These are phyloP conservation scores for Cheilosia soror DNA, from an alignment of 2,888 invertebrate species.

Conservation along the genomic window DNA sequence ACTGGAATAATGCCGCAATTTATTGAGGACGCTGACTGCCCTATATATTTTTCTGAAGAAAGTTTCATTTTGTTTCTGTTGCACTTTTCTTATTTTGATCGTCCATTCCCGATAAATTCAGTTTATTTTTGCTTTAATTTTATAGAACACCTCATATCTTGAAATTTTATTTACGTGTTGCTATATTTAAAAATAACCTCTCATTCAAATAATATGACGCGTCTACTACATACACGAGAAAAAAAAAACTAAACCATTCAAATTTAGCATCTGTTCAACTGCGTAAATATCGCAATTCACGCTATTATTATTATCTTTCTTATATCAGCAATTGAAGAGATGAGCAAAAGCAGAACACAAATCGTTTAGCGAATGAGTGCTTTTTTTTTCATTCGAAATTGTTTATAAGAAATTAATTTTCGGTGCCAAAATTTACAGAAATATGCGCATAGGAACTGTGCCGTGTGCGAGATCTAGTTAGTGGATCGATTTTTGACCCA, in stretches of 20 bases:
- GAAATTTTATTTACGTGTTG: not conserved
- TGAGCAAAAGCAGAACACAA: not conserved
- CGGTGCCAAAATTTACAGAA: slow-evolving; percentile 1
- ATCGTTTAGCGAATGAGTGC: not conserved
- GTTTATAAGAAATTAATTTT: slow-evolving; percentile 2
- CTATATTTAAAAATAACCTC: slow-evolving; percentile 20
- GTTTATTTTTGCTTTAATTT: not conserved
- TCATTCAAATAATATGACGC: not conserved
- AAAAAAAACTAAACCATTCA: not conserved
- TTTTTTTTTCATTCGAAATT: not conserved
- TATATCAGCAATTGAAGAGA: not conserved
- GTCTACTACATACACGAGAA: not conserved
- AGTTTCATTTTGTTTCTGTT: not conserved
- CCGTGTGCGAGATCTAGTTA: not conserved
- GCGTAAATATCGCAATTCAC: not conserved
- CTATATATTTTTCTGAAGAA: too few species aligned
- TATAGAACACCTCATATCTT: too few species aligned
- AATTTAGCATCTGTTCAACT: not conserved
- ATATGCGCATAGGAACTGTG: not conserved
- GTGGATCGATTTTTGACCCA: not conserved
- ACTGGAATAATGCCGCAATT: too few species aligned
- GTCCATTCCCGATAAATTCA: not conserved
- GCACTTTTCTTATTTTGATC: not conserved
- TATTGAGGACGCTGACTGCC: too few species aligned
- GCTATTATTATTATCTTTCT: not conserved